Base-by-base conservation (phyloP, 1,140 invertebrate genomes). In the Geopemphigus sp. region DNA sequence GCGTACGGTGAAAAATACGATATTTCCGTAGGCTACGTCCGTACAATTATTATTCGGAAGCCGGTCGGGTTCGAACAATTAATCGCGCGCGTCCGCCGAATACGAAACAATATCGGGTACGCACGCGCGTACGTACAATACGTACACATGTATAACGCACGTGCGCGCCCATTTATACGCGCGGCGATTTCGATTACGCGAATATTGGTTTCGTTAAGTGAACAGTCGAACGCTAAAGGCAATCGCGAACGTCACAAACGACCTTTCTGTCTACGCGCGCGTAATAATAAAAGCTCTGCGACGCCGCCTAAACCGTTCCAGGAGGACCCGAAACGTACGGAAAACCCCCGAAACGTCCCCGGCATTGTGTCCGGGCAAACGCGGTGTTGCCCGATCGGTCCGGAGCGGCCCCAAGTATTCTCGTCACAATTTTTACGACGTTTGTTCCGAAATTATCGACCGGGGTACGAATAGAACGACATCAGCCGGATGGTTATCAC, bases 401-500 rank as follows among this genome's bases (percentile, higher is more conserved):
- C 56, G 59, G 59, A 76, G 59, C 59, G 56, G n/a, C n/a, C n/a
- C 73, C 73, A 59, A 76, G 59, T n/a, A 76, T 61, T 56, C 32
- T 59, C 32, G 56, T 76, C 22, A 8, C 73, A 14, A 61, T 57
- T 76, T 74, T 76, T 76, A 76, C n/a, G n/a, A n/a, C n/a, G n/a
- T n/a, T n/a, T n/a, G n/a, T n/a, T n/a, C n/a, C n/a, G n/a, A n/a
- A n/a, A n/a, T n/a, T n/a, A n/a, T n/a, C n/a, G n/a, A n/a, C n/a
- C n/a, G n/a, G 56, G 53, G 59, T 76, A 76, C 59, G 73, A 76
- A 76, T 76, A 76, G 59, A 76, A 76, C n/a, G n/a, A n/a, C 73
- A 76, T 76, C 22, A 56, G 11, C 19, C 39, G n/a, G n/a, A n/a
- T n/a, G n/a, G n/a, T n/a, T n/a, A n/a, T n/a, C n/a, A n/a, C n/a